Evolutionary conservation across 1,140 invertebrate species (phyloP).

Genomic region (Papilio aristodemus): DNA sequence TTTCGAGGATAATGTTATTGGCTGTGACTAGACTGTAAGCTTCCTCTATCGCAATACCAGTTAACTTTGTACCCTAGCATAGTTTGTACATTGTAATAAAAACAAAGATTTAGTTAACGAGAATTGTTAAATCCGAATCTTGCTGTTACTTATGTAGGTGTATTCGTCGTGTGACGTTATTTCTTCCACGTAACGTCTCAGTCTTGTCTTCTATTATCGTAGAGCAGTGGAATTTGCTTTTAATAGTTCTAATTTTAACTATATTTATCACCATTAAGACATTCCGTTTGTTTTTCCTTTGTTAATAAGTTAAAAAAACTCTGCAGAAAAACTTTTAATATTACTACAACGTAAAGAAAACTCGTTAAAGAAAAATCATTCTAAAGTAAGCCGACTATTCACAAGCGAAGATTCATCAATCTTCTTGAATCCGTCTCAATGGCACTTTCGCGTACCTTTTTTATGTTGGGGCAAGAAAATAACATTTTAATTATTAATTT

Average conservation of each 20-base stretch:
- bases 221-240: not conserved
- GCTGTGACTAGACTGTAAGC: too few relatives aligned
- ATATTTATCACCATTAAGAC: not conserved
- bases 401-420: slow-evolving; percentile 20
- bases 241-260: not conserved
- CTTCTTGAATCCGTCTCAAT: slow-evolving; percentile 18
- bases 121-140: too few relatives aligned
- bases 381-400: slow-evolving; percentile 22
- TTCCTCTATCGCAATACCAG: too few relatives aligned
- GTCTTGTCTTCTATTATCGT: too few relatives aligned
- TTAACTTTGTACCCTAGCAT: too few relatives aligned
- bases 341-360: slow-evolving; percentile 12
- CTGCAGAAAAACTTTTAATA: slow-evolving; percentile 6
- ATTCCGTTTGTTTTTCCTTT: not conserved
- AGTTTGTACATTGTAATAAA: too few relatives aligned
- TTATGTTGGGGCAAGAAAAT: slow-evolving; percentile 9
- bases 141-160: too few relatives aligned
- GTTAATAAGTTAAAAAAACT: not conserved
- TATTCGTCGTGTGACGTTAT: too few relatives aligned
- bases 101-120: too few relatives aligned
- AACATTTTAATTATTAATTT: not conserved
- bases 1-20: not conserved
- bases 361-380: slow-evolving; percentile 20
- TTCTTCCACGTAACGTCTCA: too few relatives aligned
- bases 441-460: slow-evolving; percentile 17